Conservation (phyloP, 2,888 invertebrate species). For the Cosmia pyralina region DNA sequence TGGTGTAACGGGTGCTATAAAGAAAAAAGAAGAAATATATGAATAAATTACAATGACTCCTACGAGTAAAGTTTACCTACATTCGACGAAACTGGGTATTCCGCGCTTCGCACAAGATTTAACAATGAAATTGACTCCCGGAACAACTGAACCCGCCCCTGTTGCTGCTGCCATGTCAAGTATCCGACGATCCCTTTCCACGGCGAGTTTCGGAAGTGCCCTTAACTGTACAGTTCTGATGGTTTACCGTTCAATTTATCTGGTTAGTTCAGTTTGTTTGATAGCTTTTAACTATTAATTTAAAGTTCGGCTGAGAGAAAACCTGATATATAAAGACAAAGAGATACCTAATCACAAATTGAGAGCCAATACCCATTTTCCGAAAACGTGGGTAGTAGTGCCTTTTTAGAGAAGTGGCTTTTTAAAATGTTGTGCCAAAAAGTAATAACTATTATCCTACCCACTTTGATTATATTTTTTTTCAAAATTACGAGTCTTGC, state of each 20-base stretch:
- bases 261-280: not conserved
- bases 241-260: slow-evolving; percentile 24
- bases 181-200: slow-evolving; percentile 5
- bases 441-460: too few relatives aligned
- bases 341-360: not conserved
- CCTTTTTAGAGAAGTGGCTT: not conserved
- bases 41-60: not conserved
- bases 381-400: not conserved
- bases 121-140: not conserved
- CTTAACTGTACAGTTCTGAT: slow-evolving; percentile 28
- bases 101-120: not conserved
- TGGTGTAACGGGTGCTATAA: not conserved
- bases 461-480: not conserved
- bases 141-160: not conserved
- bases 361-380: not conserved
- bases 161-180: not conserved
- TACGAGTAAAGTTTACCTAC: not conserved
- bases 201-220: slow-evolving; percentile 29
- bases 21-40: not conserved
- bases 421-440: not conserved
- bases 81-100: not conserved
- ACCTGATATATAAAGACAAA: not conserved
- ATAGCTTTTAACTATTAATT: not conserved
- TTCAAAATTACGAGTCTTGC: not conserved
- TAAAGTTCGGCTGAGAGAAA: not conserved